Conservation (phyloP, 2,113 vertebrate genomes). For the Pterocles orientalis region DNA sequence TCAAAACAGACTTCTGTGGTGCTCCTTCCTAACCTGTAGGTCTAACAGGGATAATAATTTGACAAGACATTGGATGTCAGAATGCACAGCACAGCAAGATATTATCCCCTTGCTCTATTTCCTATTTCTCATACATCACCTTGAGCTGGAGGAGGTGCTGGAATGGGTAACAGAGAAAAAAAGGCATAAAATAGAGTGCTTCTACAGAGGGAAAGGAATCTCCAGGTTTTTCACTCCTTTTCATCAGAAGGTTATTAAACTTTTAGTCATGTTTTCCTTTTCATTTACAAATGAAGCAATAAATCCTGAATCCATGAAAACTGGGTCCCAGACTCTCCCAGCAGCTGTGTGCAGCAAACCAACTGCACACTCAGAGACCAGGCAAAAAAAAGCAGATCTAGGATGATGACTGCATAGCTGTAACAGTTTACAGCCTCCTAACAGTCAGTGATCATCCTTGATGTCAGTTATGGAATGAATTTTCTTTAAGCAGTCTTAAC, state of each 20-base stretch:
- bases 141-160: background rate
- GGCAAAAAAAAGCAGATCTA: background rate
- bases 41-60: background rate
- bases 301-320: background rate
- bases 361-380: background rate
- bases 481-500: background rate
- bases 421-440: background rate
- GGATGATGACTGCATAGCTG: background rate
- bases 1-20: background rate
- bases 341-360: background rate
- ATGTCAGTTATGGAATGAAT: background rate
- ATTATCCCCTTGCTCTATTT: background rate
- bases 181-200: background rate
- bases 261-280: background rate
- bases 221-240: fast-evolving
- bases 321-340: background rate
- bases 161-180: background rate
- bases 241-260: background rate
- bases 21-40: background rate
- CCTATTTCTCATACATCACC: background rate
- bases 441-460: background rate
- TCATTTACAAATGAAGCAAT: background rate
- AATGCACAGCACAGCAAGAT: background rate
- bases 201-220: background rate
- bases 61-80: background rate